Evolutionary conservation across 2,888 invertebrate species (phyloP).

Genomic region (Tipula helvola): DNA sequence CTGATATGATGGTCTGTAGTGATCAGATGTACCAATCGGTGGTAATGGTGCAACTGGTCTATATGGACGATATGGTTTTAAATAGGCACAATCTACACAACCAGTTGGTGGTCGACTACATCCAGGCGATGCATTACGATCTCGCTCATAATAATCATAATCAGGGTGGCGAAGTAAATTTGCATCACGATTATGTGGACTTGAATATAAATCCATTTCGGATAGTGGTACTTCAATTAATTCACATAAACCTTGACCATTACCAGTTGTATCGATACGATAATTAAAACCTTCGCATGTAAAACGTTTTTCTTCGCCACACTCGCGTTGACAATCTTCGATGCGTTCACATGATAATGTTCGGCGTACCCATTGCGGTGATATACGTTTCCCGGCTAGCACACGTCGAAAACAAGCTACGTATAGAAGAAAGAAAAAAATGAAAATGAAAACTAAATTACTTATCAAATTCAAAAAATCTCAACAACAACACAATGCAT

Average conservation of each 20-base stretch:
- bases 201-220: slow-evolving; percentile 47
- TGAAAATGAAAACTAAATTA: neutral
- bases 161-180: slow-evolving; percentile 41
- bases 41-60: slow-evolving; percentile 24
- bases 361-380: slow-evolving; percentile 53
- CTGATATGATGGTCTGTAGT: slow-evolving; percentile 20
- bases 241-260: slow-evolving; percentile 66
- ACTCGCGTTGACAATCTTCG: slow-evolving; percentile 64
- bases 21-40: slow-evolving; percentile 16
- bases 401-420: slow-evolving; percentile 69
- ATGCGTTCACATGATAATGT: slow-evolving; percentile 57
- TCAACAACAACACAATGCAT: neutral
- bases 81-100: slow-evolving; percentile 31
- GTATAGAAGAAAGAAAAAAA: slow-evolving; percentile 16
- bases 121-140: slow-evolving; percentile 56
- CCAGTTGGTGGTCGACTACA: slow-evolving; percentile 33
- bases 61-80: slow-evolving; percentile 24
- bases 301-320: slow-evolving; percentile 60
- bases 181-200: slow-evolving; percentile 38
- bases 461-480: neutral
- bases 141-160: slow-evolving; percentile 69
- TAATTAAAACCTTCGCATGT: slow-evolving; percentile 76
- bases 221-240: slow-evolving; percentile 57
- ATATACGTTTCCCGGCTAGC: slow-evolving; percentile 57
- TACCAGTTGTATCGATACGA: slow-evolving; percentile 58